Base-by-base conservation (phyloP, 2,113 vertebrate genomes). In the Proterorhinus semilunaris region DNA sequence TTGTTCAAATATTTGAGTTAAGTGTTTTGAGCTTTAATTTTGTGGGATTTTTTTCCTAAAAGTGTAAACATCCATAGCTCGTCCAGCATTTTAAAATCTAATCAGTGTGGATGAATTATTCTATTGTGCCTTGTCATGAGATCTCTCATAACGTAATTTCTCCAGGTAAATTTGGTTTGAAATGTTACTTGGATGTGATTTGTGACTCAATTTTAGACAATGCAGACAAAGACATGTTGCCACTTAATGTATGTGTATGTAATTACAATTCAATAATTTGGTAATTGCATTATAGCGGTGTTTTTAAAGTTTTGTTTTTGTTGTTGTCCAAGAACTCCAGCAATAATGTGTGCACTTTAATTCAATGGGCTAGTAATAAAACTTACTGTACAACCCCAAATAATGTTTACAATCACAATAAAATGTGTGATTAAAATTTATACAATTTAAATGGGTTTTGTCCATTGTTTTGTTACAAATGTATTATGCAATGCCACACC, bases 351-450 rank as follows among this genome's bases (percentile, higher is more conserved):
- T 66, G 65, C 68, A 70, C 65, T 79, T 70, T 76, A 78, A 66
- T 42, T 44, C 10, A 62, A 8, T 46, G 27, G 50, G 43, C 27
- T 21, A 21, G 21, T 21, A 21, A 21, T 21, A 21, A 21, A 21
- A 21, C 21, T 17, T 47, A 54, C 10, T 11, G 10, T 47, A 6
- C 45, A 64, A 10, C 44, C 0, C 7, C 49, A 61, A 62, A 36
- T 43, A 10, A 66, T 70, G 82, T 84, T 83, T 84, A 81, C 62
- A 27, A 67, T 82, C 63, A 66, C 7, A 68, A 73, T 83, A 72
- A 36, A 36, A 36, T 1, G 27, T 36, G 27, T 36, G 27, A 36
- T 36, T 36, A 36, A 36, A 36, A 36, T 36, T 1, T 1, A 88
- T 83, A 48, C 47, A 12, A 71, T 71, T 13, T 66, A 16, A 68